phyloP scores from a whole-genome alignment of 1,140 invertebrate species.

The Cyphomyrmex costatus region DNA sequence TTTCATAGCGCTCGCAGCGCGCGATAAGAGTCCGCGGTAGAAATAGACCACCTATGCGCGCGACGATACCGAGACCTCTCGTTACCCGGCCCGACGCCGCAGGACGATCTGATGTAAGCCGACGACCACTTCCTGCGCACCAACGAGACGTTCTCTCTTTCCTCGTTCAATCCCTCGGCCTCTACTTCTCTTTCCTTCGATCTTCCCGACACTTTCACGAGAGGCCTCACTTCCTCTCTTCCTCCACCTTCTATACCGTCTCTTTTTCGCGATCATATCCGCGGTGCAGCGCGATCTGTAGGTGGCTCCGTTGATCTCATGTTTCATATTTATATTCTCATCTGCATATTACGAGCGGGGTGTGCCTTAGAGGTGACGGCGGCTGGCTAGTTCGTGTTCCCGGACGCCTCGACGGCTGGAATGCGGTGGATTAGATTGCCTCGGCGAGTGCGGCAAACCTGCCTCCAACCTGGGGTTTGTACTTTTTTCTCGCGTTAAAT shows the following conservation, averaged over 20 bases:
- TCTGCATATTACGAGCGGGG: slow-evolving; percentile 78
- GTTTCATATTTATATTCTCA: slow-evolving; percentile 79
- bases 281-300: slow-evolving; percentile 68
- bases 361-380: slow-evolving; percentile 74
- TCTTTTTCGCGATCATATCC: slow-evolving; percentile 43
- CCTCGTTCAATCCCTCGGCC: not conserved
- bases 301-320: slow-evolving; percentile 75
- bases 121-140: slow-evolving; percentile 48
- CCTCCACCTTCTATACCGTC: not conserved
- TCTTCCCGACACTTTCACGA: slow-evolving; percentile 15
- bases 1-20: slow-evolving; percentile 25
- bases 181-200: not conserved
- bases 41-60: slow-evolving; percentile 48
- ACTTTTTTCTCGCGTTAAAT: slow-evolving; percentile 35
- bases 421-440: slow-evolving; percentile 76
- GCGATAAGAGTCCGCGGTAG: slow-evolving; percentile 34
- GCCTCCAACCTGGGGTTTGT: slow-evolving; percentile 7
- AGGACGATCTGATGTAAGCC: slow-evolving; percentile 45
- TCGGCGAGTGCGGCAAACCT: slow-evolving; percentile 61
- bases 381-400: slow-evolving; percentile 43
- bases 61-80: slow-evolving; percentile 46
- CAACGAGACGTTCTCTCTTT: not conserved
- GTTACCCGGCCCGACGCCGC: slow-evolving; percentile 47
- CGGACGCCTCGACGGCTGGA: slow-evolving; percentile 69
- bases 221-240: not conserved